These are phyloP conservation scores for Paragorgia papillata DNA, from an alignment of 92 coral and sea anemone species.

Conservation along the genomic window DNA sequence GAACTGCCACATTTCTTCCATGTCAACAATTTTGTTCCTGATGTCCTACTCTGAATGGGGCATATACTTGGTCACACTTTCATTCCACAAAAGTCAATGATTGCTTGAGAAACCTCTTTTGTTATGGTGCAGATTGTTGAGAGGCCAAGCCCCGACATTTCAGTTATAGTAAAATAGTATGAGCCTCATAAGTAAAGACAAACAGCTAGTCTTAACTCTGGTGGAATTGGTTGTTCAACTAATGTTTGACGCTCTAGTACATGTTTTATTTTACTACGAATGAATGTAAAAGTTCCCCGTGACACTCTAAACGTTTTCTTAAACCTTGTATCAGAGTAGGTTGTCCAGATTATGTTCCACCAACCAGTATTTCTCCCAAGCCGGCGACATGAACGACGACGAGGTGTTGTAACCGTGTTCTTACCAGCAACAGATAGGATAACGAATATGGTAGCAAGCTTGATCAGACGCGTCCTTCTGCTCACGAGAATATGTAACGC, in stretches of 20 bases:
- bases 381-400: slow-evolving; percentile 19
- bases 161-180: slow-evolving; percentile 21
- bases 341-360: slow-evolving; percentile 12
- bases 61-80: slow-evolving; percentile 16
- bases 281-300: slow-evolving; percentile 10
- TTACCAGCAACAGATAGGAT: slow-evolving; percentile 3
- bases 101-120: slow-evolving; percentile 8
- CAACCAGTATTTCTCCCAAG: slow-evolving; percentile 21
- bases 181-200: slow-evolving; percentile 23
- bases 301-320: slow-evolving; percentile 27
- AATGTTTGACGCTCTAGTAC: slow-evolving; percentile 12
- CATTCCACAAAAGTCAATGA: not conserved
- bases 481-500: not conserved
- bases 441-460: not conserved
- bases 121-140: not conserved
- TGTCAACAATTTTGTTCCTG: slow-evolving; percentile 52
- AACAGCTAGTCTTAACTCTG: slow-evolving; percentile 15
- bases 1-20: slow-evolving; percentile 64
- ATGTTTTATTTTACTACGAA: not conserved
- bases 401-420: not conserved
- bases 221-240: slow-evolving; percentile 23
- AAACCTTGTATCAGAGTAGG: slow-evolving; percentile 20
- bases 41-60: slow-evolving; percentile 19
- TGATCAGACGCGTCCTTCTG: slow-evolving; percentile 2
- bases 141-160: slow-evolving; percentile 1